Base-by-base conservation (phyloP, 2,888 invertebrate species). In the Chromoteleia sp. region DNA sequence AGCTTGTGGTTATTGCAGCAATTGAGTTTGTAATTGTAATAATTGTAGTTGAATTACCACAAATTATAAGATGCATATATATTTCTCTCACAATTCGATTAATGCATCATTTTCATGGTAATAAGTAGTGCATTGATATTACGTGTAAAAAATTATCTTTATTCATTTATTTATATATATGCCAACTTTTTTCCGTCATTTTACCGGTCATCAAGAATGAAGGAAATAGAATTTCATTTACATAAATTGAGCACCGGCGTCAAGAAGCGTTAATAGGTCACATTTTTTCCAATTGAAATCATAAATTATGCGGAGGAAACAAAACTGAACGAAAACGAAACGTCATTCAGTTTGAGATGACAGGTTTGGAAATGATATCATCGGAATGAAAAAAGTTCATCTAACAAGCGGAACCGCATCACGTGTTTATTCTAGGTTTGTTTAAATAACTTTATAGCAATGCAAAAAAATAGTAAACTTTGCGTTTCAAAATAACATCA, bases 11-110 rank as follows among this genome's bases (percentile, higher is more conserved):
- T 61, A 61, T 45, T 48, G 30, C 48, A 33, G 48, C 48, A 61
- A 61, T 61, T 61, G 30, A 33, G n/a, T 33, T 17, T 45, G 30
- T 61, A 61, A 61, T 61, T 45, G 45, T 61, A 48, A 61, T 61
- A 33, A 48, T 61, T 61, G 61, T 48, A 33, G 45, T 33, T 45
- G 30, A 61, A 45, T 61, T 61, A 43, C 41, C 29, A 43, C 59
- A 59, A 59, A 43, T 59, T 43, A 25, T 43, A 59, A 59, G 29
- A 59, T 29, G 15, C 43, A 15, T 14, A 21, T 59, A 33, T 41
- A 6, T 21, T 6, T 25, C 33, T 33, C 56, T 8, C 21, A 25
- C 58, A 33, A 43, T 59, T 15, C 6, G 8, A 59, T 41, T 59
- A 39, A 59, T 59, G 30, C 33, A 56, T 12, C 43, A 29, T 17